Evolutionary conservation across 2,113 vertebrate species (phyloP).

Genomic region (Oceanites oceanicus): DNA sequence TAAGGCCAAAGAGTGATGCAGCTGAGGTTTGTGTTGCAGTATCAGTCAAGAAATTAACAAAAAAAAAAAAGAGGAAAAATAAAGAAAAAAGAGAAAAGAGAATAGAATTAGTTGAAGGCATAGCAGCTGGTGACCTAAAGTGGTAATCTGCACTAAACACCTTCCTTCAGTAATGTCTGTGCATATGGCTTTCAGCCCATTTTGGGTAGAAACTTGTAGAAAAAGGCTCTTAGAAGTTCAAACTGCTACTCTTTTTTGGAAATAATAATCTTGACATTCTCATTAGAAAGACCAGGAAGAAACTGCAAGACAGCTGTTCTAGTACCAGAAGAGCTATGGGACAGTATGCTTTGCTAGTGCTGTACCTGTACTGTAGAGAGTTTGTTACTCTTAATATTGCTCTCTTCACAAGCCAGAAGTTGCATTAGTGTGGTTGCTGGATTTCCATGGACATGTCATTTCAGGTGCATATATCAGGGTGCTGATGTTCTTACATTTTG

Average conservation of each 20-base stretch:
- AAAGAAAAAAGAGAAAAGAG: not conserved
- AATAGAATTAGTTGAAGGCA: not conserved
- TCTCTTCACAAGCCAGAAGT: not conserved
- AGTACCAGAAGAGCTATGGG: not conserved
- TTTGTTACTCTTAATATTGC: not conserved
- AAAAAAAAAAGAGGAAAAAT: not conserved
- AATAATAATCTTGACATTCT: not conserved
- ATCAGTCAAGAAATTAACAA: not conserved
- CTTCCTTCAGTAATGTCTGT: not conserved
- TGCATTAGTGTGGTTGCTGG: not conserved
- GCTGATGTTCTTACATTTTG: not conserved
- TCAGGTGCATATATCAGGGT: not conserved
- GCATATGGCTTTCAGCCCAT: not conserved
- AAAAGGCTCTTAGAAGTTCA: not conserved
- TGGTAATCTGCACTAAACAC: not conserved
- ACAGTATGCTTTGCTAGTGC: accelerated
- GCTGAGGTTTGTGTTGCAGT: not conserved
- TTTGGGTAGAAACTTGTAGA: not conserved
- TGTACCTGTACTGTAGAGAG: not conserved
- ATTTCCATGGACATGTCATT: not conserved
- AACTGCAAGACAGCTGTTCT: not conserved
- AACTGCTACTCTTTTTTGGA: not conserved
- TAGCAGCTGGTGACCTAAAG: not conserved
- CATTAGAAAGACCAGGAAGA: not conserved
- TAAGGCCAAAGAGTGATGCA: not conserved